Percentiles rank a stretch among this genome's conserved stretches.
Conservation (phyloP, 2,113 vertebrate species). For the Podocnemis expansa region DNA sequence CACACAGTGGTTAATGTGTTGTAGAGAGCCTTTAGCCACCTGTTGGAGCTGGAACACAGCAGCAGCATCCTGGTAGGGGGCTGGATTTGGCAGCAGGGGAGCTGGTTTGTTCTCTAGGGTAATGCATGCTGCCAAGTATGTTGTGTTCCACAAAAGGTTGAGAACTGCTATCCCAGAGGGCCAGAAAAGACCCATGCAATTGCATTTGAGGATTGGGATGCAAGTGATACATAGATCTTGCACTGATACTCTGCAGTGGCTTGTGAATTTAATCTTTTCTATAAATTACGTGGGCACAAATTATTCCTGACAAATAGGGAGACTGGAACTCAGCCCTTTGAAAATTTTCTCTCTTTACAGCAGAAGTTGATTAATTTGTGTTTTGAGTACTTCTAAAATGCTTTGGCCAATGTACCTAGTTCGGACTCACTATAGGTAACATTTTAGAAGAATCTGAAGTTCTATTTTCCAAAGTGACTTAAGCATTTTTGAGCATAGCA, state of each 20-base stretch:
- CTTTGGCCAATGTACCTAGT: background rate
- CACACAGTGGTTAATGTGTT: too few species aligned
- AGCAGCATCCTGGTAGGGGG: too few species aligned
- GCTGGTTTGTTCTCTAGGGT: too few species aligned
- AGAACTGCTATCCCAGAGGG: too few species aligned
- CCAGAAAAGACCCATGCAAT: background rate
- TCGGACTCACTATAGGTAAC: background rate
- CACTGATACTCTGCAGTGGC: background rate
- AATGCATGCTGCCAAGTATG: too few species aligned
- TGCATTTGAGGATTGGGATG: background rate
- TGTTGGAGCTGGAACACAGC: too few species aligned
- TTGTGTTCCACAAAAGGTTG: too few species aligned
- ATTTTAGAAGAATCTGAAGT: too few species aligned
- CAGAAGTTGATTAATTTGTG: background rate
- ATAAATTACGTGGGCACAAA: constrained; percentile 24
- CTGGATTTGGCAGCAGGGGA: too few species aligned
- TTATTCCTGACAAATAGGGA: constrained; percentile 17
- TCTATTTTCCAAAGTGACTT: too few species aligned
- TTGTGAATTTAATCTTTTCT: background rate
- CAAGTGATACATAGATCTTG: constrained; percentile 24
- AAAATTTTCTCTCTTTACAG: background rate
- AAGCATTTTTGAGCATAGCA: too few species aligned
- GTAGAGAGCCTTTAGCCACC: too few species aligned
- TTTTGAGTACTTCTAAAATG: background rate
- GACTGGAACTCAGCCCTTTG: background rate